Conservation (phyloP, 2,888 invertebrate species). For the Philhelius pedissequus region DNA sequence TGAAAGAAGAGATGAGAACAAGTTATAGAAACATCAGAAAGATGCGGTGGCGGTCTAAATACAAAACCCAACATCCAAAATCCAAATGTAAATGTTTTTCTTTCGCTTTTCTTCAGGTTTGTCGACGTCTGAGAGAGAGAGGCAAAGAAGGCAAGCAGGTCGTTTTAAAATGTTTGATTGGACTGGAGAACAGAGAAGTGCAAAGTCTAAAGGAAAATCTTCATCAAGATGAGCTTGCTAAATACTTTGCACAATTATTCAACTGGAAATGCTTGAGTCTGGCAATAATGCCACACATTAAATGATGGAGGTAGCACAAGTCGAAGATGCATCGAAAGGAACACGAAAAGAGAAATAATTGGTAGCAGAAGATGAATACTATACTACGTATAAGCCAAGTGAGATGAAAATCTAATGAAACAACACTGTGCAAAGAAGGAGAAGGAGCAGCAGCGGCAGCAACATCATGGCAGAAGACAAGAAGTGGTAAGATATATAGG, state of each 20-base stretch:
- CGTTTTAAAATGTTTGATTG: neutral
- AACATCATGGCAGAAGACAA: conserved; percentile 21
- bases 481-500: conserved; percentile 40
- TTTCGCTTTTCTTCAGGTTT: conserved; percentile 48
- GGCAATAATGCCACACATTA: conserved; percentile 45
- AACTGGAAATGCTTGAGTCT: conserved; percentile 66
- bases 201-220: neutral
- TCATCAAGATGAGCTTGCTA: conserved; percentile 58
- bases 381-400: neutral
- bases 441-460: neutral
- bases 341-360: conserved; percentile 24
- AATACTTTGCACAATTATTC: conserved; percentile 64
- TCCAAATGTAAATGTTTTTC: conserved; percentile 57
- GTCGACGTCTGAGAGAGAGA: too few relatives aligned
- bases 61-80: neutral
- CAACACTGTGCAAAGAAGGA: conserved; percentile 25
- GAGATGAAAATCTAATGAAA: conserved; percentile 29
- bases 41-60: too few relatives aligned
- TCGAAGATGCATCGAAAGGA: neutral
- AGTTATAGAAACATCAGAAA: neutral
- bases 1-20: neutral
- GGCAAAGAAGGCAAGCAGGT: neutral
- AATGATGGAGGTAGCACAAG: neutral
- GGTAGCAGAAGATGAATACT: conserved; percentile 18
- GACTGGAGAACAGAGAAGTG: neutral